A percentile compares a stretch with the other conserved stretches of the same genome.
phyloP scores from a whole-genome alignment of 1,140 invertebrate species.

The Scylla paramamosain region DNA sequence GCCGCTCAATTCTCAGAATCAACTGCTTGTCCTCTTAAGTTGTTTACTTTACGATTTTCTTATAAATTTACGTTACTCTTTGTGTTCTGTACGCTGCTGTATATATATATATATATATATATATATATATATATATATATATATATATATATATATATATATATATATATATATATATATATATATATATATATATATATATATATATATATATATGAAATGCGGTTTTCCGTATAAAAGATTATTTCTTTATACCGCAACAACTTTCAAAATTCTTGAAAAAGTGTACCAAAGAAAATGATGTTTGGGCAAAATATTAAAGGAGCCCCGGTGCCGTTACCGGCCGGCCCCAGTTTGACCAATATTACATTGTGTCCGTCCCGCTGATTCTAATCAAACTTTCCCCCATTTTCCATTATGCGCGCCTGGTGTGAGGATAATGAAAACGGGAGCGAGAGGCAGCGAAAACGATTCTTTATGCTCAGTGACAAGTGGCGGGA shows the following conservation, averaged over 20 bases:
- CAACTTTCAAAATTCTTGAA: conserved; percentile 44
- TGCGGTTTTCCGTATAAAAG: not conserved
- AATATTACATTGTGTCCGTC: conserved; percentile 76
- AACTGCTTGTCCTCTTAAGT: no score
- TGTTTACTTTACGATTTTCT: no score
- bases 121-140: no score
- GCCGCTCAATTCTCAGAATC: no score
- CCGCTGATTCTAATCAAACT: conserved; percentile 76
- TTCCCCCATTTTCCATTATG: conserved; percentile 76
- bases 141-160: no score
- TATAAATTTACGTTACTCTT: no score
- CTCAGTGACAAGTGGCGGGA: conserved; percentile 72
- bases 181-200: not conserved
- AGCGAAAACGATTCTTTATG: conserved; percentile 74
- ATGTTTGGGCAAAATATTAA: conserved; percentile 73
- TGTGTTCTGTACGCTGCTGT: no score
- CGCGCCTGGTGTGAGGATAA: conserved; percentile 76
- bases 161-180: no score
- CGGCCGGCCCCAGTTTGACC: conserved; percentile 69
- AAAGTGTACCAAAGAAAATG: conserved; percentile 60
- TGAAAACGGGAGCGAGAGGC: conserved; percentile 75
- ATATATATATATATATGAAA: not conserved
- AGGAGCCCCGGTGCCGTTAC: conserved; percentile 57
- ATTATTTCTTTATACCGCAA: not conserved
- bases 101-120: no score